phyloP scores from a whole-genome alignment of 53 echinoderm and acorn worm genomes.

The Holothuria scabra region DNA sequence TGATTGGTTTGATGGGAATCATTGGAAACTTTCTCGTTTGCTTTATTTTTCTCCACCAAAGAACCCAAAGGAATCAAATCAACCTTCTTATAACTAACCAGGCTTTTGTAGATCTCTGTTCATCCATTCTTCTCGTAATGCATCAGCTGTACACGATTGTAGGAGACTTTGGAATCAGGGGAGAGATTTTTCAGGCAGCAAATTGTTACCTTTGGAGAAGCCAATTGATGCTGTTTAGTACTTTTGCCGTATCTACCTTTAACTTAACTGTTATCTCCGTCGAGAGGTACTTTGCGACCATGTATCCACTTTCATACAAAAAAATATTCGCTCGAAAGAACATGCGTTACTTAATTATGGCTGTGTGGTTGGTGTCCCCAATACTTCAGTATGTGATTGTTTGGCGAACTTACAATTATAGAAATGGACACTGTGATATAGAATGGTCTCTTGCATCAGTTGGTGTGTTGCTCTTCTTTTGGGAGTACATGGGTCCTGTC shows the following conservation, averaged over 20 bases:
- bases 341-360: neutral
- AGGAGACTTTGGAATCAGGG: neutral
- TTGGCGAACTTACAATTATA: neutral
- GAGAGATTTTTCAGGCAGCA: constrained; percentile 38
- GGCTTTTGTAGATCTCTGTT: constrained; percentile 69
- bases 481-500: constrained; percentile 79
- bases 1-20: constrained; percentile 57
- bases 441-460: constrained; percentile 10
- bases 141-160: neutral
- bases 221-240: constrained; percentile 54
- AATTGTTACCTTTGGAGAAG: constrained; percentile 80
- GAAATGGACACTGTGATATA: neutral
- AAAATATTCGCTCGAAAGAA: constrained; percentile 58
- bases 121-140: constrained; percentile 63
- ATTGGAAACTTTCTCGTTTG: constrained; percentile 69
- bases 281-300: constrained; percentile 76
- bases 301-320: constrained; percentile 76
- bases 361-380: constrained; percentile 51
- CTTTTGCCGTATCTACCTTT: constrained; percentile 77
- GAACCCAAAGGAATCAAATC: constrained; percentile 65
- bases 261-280: constrained; percentile 76
- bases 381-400: constrained; percentile 50
- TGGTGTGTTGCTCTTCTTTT: constrained; percentile 71
- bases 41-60: constrained; percentile 58
- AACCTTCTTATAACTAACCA: constrained; percentile 83